Conservation (phyloP, 2,888 invertebrate species). For the Operophtera brumata region DNA sequence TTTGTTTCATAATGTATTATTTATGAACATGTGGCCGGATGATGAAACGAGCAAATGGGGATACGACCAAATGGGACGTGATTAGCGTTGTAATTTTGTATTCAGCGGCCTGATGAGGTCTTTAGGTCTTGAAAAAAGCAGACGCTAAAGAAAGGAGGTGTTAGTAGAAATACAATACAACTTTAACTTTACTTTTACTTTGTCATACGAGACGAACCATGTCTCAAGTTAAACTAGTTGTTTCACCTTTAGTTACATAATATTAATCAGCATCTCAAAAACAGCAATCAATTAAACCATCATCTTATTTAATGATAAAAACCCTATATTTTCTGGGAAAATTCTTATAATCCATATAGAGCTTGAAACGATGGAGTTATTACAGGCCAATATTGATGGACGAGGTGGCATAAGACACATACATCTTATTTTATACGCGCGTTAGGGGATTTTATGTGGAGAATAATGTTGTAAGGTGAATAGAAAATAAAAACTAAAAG, state of each 20-base stretch:
- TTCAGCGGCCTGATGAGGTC: constrained; percentile 22
- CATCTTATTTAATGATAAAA: neutral
- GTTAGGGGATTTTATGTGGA: constrained; percentile 15
- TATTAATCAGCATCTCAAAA: too few species aligned
- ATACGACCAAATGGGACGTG: constrained; percentile 26
- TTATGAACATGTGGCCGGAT: constrained; percentile 38
- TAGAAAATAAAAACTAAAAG: neutral
- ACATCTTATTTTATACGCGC: constrained; percentile 8
- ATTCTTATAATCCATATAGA: neutral
- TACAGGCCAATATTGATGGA: constrained; percentile 9
- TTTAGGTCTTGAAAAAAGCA: neutral
- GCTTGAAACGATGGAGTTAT: neutral
- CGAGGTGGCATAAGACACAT: constrained; percentile 14
- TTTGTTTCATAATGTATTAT: constrained; percentile 37
- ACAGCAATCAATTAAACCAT: too few species aligned
- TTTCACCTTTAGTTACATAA: too few species aligned
- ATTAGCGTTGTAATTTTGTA: constrained; percentile 38
- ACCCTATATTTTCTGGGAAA: neutral
- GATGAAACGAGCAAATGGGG: constrained; percentile 23
- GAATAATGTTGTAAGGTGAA: constrained; percentile 1
- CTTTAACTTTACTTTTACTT: too few species aligned
- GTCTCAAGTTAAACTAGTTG: too few species aligned
- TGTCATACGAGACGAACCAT: neutral
- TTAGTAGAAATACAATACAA: neutral
- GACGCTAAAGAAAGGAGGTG: neutral